phyloP scores from a whole-genome alignment of 2,113 vertebrate species.

The Heterotilapia buettikoferi region DNA sequence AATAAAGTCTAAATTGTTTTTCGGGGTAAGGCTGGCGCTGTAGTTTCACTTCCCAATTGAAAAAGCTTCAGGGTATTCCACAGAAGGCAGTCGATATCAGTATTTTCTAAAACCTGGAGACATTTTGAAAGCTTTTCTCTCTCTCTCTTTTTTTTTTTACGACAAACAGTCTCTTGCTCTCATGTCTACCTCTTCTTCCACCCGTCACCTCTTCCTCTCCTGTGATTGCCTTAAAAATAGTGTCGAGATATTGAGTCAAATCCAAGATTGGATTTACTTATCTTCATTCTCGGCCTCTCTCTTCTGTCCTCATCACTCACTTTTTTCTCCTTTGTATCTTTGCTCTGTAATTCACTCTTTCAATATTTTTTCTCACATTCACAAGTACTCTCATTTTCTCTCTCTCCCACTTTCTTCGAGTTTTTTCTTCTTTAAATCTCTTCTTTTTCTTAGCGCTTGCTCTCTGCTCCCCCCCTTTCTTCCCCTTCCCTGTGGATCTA shows the following conservation, averaged over 20 bases:
- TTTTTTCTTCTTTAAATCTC: neutral
- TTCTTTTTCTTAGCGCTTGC: neutral
- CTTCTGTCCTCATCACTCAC: neutral
- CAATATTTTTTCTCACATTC: neutral
- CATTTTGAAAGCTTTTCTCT: neutral
- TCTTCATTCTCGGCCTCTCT: neutral
- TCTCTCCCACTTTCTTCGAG: neutral
- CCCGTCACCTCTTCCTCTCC: constrained; percentile 4
- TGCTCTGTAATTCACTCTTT: neutral
- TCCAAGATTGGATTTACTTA: constrained; percentile 20
- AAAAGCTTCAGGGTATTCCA: neutral
- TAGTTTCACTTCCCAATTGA: neutral
- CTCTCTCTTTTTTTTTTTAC: neutral
- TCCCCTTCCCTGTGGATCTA: neutral
- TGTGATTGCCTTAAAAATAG: constrained; percentile 31
- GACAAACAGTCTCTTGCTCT: neutral
- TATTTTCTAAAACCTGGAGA: neutral
- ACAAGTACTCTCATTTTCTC: neutral
- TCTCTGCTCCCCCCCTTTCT: neutral
- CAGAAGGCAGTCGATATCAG: neutral
- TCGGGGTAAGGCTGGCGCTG: neutral
- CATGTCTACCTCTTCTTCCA: neutral
- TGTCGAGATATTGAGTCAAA: neutral
- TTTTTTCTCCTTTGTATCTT: neutral
- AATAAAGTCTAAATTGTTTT: neutral